Conservation (phyloP, 2,797 vertebrate genomes). For the Arrhamphus sclerolepis region DNA sequence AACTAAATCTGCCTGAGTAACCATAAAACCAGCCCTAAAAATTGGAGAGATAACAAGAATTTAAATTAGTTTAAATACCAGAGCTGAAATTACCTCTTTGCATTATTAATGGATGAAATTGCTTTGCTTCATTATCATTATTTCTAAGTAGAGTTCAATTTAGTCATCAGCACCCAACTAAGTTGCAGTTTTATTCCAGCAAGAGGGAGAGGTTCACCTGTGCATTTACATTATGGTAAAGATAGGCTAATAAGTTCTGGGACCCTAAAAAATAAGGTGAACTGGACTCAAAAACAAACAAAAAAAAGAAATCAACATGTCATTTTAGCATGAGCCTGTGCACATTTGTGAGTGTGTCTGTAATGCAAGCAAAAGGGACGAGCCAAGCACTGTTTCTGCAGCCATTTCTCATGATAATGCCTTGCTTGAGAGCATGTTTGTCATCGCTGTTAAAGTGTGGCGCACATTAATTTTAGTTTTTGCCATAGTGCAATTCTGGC, state of each 20-base stretch:
- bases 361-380: neutral
- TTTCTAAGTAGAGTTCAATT: constrained; percentile 73
- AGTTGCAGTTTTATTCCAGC: constrained; percentile 47
- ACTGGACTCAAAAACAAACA: constrained; percentile 46
- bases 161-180: constrained; percentile 70
- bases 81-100: constrained; percentile 71
- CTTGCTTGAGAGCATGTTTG: constrained; percentile 89
- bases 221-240: constrained; percentile 64
- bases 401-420: constrained; percentile 93
- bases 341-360: neutral
- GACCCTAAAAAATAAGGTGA: constrained; percentile 46
- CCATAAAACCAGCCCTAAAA: constrained; percentile 55
- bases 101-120: constrained; percentile 79
- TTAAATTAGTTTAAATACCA: constrained; percentile 81
- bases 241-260: constrained; percentile 62
- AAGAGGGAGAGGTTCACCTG: constrained; percentile 72
- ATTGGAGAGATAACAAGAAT: constrained; percentile 68
- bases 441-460: constrained; percentile 89
- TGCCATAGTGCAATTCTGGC: constrained; percentile 88
- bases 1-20: constrained; percentile 62
- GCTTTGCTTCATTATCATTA: constrained; percentile 76
- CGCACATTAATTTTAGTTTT: constrained; percentile 97
- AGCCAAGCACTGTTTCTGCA: constrained; percentile 58
- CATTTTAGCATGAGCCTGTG: constrained; percentile 8
- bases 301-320: neutral